Percentiles rank a stretch among this genome's conserved stretches.
Conservation (phyloP, 2,113 vertebrate genomes). For the Sarotherodon lohbergeri region DNA sequence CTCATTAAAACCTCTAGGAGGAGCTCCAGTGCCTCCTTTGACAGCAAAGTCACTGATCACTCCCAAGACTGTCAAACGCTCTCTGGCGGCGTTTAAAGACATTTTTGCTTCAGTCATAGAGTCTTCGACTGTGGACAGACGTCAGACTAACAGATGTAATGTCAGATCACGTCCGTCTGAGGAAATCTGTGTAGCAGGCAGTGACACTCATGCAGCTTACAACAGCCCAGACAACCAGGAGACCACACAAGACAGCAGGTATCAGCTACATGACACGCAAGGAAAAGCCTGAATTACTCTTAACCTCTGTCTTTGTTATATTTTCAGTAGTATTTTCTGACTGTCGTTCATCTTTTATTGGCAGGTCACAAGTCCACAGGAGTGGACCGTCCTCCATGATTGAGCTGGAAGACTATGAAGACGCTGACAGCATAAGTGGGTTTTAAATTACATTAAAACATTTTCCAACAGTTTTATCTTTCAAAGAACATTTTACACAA, state of each 20-base stretch:
- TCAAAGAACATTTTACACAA: background rate
- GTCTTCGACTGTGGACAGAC: no score
- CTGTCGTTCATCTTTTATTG: background rate
- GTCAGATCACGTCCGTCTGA: background rate
- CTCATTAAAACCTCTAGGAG: background rate
- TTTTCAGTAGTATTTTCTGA: background rate
- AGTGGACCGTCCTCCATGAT: constrained; percentile 69
- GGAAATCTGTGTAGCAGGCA: background rate
- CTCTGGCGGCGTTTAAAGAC: constrained; percentile 40
- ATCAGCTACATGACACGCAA: constrained; percentile 13
- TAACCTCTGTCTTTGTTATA: background rate
- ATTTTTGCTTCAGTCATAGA: no score
- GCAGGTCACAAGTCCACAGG: constrained; percentile 36
- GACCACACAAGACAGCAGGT: background rate
- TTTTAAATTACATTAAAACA: background rate
- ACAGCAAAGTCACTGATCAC: background rate
- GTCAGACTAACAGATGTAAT: background rate
- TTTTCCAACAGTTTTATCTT: background rate
- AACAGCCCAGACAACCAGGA: background rate
- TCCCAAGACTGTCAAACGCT: constrained; percentile 38
- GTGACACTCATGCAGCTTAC: background rate
- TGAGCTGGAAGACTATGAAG: constrained; percentile 29
- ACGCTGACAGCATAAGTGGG: constrained; percentile 31
- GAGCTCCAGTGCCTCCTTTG: background rate
- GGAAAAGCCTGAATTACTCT: background rate